phyloP scores from a whole-genome alignment of 2,113 vertebrate species.

The Cyanoderma ruficeps region DNA sequence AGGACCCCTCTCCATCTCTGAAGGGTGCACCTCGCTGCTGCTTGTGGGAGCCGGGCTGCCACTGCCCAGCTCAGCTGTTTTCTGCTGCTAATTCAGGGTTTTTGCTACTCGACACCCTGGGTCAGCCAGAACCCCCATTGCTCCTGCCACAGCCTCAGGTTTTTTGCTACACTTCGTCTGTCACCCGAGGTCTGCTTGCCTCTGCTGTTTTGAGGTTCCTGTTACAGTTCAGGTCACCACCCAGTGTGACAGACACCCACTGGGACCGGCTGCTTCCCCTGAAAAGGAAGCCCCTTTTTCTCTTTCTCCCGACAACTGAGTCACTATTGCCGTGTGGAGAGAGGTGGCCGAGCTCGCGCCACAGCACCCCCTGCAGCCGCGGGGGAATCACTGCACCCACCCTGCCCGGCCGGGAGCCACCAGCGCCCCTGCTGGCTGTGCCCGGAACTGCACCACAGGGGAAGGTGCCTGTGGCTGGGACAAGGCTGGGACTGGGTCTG shows the following conservation, averaged over 20 bases:
- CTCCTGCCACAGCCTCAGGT: rapidly evolving
- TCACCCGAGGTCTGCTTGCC: rapidly evolving
- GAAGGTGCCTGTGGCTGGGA: too few species aligned
- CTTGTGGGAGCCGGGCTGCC: background rate
- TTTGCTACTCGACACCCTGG: background rate
- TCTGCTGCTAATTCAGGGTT: background rate
- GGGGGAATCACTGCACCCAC: background rate
- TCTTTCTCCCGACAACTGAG: background rate
- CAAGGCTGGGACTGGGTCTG: too few species aligned
- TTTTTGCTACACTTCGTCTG: background rate
- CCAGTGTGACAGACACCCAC: background rate
- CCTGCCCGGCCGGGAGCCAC: background rate
- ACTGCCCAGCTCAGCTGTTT: background rate
- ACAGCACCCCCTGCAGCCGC: background rate
- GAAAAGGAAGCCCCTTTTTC: background rate
- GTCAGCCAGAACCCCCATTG: rapidly evolving
- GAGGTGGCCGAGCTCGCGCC: background rate
- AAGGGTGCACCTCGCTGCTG: background rate
- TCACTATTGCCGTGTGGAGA: background rate
- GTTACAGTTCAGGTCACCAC: background rate
- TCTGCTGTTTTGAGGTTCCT: background rate
- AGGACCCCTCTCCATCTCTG: background rate
- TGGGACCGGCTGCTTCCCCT: background rate
- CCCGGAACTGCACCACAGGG: background rate
- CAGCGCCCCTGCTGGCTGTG: background rate